Evolutionary conservation across 1,140 invertebrate species (phyloP).

Genomic region (Oryctes rhinoceros): DNA sequence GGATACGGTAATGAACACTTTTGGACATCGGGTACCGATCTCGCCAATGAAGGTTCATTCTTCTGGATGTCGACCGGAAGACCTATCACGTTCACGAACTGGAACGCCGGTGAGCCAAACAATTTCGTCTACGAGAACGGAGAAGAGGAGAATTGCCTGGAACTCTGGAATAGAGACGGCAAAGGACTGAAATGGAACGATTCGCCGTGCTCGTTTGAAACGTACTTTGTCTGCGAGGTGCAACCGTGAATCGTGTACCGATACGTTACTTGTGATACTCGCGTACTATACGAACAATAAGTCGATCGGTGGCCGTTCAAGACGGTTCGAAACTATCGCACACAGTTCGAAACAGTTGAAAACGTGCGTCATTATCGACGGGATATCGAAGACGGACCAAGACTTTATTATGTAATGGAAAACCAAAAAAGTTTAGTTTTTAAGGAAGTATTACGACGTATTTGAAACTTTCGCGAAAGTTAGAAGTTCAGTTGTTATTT

Average conservation of each 20-base stretch:
- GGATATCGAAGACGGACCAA: background rate
- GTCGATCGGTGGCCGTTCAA: background rate
- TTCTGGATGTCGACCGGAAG: conserved; percentile 92
- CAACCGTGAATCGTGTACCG: conserved; percentile 60
- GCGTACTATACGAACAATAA: background rate
- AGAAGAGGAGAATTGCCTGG: conserved; percentile 89
- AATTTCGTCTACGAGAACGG: conserved; percentile 93
- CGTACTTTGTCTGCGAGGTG: conserved; percentile 91
- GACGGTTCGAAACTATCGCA: background rate
- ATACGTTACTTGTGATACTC: conserved; percentile 23
- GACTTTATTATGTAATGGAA: conserved; percentile 17
- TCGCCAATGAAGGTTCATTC: conserved; percentile 88
- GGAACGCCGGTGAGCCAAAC: conserved; percentile 91
- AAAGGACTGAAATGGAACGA: conserved; percentile 94
- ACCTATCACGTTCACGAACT: conserved; percentile 89
- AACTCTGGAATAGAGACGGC: conserved; percentile 90
- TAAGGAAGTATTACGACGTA: conserved; percentile 12
- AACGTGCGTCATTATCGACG: background rate
- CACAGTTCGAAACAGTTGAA: background rate
- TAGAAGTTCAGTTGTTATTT: background rate
- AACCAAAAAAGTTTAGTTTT: conserved; percentile 30
- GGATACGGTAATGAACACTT: conserved; percentile 89
- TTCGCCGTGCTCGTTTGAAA: conserved; percentile 91
- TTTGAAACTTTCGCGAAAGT: background rate
- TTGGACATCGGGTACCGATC: conserved; percentile 91